These are phyloP conservation scores for Rachycentron canadum DNA, from an alignment of 2,797 vertebrate genomes.

Conservation along the genomic window DNA sequence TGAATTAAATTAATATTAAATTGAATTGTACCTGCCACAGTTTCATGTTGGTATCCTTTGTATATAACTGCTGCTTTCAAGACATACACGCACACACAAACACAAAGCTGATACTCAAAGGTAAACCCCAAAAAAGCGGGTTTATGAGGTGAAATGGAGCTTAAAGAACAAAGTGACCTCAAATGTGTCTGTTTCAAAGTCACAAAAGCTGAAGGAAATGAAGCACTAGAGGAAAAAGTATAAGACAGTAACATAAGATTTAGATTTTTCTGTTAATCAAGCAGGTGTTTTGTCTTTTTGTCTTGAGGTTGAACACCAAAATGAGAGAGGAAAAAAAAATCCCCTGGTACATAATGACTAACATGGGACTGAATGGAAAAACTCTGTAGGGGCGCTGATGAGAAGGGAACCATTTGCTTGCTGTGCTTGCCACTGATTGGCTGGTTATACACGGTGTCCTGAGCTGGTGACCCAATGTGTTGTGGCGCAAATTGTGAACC, in stretches of 20 bases:
- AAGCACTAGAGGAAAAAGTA: too few relatives aligned
- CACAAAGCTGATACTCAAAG: too few relatives aligned
- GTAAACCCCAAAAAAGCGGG: too few relatives aligned
- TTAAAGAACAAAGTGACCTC: background rate
- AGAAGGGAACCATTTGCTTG: background rate
- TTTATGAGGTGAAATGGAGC: background rate
- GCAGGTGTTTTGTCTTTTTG: background rate
- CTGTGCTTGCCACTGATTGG: background rate
- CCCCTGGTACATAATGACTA: background rate
- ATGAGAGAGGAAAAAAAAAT: background rate
- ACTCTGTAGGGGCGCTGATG: background rate
- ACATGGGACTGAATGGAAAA: background rate
- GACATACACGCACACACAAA: too few relatives aligned
- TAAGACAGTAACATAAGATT: too few relatives aligned
- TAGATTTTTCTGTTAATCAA: background rate
- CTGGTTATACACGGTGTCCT: background rate
- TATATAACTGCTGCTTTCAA: too few relatives aligned
- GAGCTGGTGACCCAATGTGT: slow-evolving; percentile 3
- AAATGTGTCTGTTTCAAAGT: background rate
- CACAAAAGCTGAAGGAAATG: background rate
- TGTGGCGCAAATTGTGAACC: slow-evolving; percentile 28
- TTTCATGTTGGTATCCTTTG: too few relatives aligned
- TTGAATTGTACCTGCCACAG: too few relatives aligned
- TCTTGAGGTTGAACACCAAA: background rate
- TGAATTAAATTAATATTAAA: too few relatives aligned